Evolutionary conservation across 2,797 vertebrate genomes (phyloP).

Genomic region (Iguana delicatissima): DNA sequence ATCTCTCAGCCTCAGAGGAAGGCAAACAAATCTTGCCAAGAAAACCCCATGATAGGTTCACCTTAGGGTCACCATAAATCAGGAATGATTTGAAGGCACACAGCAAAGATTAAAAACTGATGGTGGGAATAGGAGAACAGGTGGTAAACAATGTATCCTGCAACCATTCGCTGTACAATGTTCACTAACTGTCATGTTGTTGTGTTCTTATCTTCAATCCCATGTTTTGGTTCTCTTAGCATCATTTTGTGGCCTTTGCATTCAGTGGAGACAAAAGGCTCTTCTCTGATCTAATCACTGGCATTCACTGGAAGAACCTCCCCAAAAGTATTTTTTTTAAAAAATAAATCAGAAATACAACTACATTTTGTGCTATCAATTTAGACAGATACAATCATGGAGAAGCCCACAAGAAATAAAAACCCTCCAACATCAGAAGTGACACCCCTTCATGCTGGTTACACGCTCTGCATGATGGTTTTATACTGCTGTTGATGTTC

Average conservation of each 20-base stretch:
- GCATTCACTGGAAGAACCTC: slow-evolving; percentile 37
- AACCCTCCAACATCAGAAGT: background rate
- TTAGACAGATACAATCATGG: background rate
- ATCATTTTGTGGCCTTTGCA: background rate
- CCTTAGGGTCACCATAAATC: too few species aligned
- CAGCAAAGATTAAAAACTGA: background rate
- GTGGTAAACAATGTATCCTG: background rate
- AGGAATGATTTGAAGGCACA: background rate
- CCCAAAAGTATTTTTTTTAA: slow-evolving; percentile 51
- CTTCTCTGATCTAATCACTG: background rate
- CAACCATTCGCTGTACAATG: too few species aligned
- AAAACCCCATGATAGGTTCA: too few species aligned
- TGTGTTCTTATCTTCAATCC: background rate
- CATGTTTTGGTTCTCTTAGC: background rate
- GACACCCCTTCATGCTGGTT: slow-evolving; percentile 15
- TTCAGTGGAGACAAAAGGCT: background rate
- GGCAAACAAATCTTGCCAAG: too few species aligned
- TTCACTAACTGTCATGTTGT: accelerated
- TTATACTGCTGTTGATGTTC: slow-evolving; percentile 92
- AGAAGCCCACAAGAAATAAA: background rate
- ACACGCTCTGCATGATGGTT: slow-evolving; percentile 84
- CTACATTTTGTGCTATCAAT: background rate
- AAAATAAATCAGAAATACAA: slow-evolving; percentile 28
- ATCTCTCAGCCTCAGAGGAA: too few species aligned
- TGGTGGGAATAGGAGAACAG: background rate